Evolutionary conservation across 2,113 vertebrate genomes (phyloP), one percentile per base, ranked within the genome.

Genomic region (Prunella fulvescens): DNA sequence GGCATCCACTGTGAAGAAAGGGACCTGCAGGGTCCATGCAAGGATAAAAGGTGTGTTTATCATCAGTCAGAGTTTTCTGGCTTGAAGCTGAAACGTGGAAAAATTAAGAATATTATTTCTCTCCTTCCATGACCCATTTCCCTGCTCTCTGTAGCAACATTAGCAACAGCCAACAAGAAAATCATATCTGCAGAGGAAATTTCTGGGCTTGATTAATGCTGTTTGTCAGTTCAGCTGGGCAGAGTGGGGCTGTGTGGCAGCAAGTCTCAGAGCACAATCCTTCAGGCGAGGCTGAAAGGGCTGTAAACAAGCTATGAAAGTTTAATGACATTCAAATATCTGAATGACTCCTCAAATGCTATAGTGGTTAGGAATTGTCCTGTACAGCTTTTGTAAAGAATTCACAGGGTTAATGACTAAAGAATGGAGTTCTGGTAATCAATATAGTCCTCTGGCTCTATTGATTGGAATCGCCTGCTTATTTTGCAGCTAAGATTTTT

Each of bases 381-480:
- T 95, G 67, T 58, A 66, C 15, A 8, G 97, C 97, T 97, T 97
- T 96, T 94, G 96, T 96, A 96, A 95, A 98, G 98, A 98, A 98
- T 97, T 97, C 96, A 98, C 96, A 97, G 98, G 98, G 98, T 98
- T 98, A 98, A 98, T 98, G 96, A 97, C 97, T 98, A 97, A 98
- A 98, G 98, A 98, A 98, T 98, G 97, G 97, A 98, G 98, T 98
- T 98, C 98, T 97, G 96, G 97, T 98, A 98, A 98, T 98, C 98
- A 98, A 98, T 98, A 98, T 96, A 98, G 98, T 98, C 98, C 98
- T 98, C 98, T 98, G 98, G 98, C 98, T 98, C 97, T 98, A 98
- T 98, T 98, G 98, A 98, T 98, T 98, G 97, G 97, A 98, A 98
- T 98, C 45, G 97, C 98, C 98, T 98, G 98, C 98, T 98, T 98